Evolutionary conservation across 2,113 vertebrate species (phyloP).

Genomic region (Mionectes macconnelli): DNA sequence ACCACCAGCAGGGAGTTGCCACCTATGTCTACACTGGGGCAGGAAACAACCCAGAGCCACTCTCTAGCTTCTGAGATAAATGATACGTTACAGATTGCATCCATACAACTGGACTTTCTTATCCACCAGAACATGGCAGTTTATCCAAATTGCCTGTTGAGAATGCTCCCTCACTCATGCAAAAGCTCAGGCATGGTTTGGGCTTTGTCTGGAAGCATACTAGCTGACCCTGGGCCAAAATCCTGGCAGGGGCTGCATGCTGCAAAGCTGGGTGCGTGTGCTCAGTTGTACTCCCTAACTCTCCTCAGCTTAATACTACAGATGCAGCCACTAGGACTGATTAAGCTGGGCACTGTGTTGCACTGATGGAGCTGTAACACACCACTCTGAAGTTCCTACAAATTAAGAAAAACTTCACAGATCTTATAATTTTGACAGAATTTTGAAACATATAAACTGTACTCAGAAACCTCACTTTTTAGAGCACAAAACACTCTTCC

Average conservation of each 20-base stretch:
- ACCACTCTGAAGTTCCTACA: not conserved
- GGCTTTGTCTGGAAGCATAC: not conserved
- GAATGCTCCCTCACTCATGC: not conserved
- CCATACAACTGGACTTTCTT: not conserved
- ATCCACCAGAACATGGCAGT: not conserved
- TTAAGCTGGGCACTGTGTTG: not conserved
- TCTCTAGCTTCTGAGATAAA: not conserved
- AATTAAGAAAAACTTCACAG: not conserved
- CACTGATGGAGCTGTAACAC: not conserved
- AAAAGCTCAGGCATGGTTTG: not conserved
- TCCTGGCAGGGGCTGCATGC: not conserved
- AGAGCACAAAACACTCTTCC: not conserved
- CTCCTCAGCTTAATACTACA: not conserved
- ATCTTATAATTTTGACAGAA: not conserved
- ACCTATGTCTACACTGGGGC: not conserved
- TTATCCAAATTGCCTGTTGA: not conserved
- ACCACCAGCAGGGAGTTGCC: not conserved
- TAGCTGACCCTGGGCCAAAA: not conserved
- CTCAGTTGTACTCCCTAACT: not conserved
- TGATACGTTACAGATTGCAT: not conserved
- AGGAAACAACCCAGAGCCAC: not conserved
- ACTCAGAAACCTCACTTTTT: not conserved
- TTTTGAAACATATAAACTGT: not conserved
- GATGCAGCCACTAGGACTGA: not conserved
- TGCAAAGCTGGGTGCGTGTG: not conserved